phyloP scores from a whole-genome alignment of 2,888 invertebrate genomes.

The Leptogaster cylindrica region DNA sequence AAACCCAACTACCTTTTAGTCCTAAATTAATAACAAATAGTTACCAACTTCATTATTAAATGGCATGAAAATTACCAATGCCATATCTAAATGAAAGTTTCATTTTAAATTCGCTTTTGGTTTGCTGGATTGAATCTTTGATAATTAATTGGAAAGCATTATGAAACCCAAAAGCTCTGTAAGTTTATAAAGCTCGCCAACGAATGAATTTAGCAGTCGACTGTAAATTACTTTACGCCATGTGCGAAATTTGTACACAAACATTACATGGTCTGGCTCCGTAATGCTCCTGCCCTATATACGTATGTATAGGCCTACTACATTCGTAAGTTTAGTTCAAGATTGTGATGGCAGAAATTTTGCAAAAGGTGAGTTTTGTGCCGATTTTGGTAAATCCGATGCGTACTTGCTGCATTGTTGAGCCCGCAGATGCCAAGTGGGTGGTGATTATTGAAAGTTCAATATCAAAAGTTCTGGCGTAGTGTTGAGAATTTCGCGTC shows the following conservation, averaged over 20 bases:
- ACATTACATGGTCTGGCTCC: constrained; percentile 31
- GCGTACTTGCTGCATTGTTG: neutral
- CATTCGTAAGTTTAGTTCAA: constrained; percentile 43
- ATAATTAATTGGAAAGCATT: constrained; percentile 15
- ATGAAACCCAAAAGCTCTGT: neutral
- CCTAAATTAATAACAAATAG: too few species aligned
- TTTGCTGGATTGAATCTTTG: neutral
- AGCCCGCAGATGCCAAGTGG: neutral
- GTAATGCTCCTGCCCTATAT: constrained; percentile 34
- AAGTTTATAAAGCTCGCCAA: constrained; percentile 15
- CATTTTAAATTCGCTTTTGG: neutral
- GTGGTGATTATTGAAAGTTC: too few species aligned
- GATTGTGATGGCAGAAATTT: constrained; percentile 77
- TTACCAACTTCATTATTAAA: too few species aligned
- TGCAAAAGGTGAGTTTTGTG: constrained; percentile 73
- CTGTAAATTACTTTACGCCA: constrained; percentile 43
- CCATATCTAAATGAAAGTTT: too few species aligned
- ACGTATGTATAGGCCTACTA: constrained; percentile 14
- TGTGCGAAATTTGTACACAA: constrained; percentile 44
- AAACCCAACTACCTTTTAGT: too few species aligned
- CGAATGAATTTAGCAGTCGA: constrained; percentile 40
- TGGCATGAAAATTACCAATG: too few species aligned
- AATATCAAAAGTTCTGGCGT: too few species aligned
- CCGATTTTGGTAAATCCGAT: constrained; percentile 21
- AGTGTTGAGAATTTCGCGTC: neutral